These are phyloP conservation scores for Melinopterus prodromus DNA, from an alignment of 2,888 invertebrate genomes.

Conservation along the genomic window DNA sequence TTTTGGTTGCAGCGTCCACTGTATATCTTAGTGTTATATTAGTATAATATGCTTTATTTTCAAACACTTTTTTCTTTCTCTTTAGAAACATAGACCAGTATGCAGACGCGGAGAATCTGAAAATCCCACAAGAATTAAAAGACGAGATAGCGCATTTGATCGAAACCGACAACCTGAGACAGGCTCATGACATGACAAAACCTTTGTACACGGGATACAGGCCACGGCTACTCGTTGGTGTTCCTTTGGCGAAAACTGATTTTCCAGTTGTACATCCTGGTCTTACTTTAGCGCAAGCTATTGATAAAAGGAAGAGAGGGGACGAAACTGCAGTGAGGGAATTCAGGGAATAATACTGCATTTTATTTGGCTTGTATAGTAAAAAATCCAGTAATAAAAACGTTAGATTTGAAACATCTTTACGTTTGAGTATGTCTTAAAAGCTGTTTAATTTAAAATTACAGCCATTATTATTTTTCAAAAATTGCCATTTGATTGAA, in stretches of 20 bases:
- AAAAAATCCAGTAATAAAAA: no score
- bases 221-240: conserved; percentile 50
- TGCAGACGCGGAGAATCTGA: conserved; percentile 39
- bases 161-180: conserved; percentile 51
- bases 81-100: conserved; percentile 12
- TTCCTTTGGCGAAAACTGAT: conserved; percentile 49
- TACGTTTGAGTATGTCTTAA: no score
- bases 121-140: conserved; percentile 50
- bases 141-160: conserved; percentile 52
- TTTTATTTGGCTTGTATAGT: background rate
- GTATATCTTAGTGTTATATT: background rate
- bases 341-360: no score
- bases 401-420: no score
- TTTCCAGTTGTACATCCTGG: conserved; percentile 53
- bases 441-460: no score
- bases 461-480: no score
- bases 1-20: conserved; percentile 51
- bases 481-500: no score
- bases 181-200: conserved; percentile 55
- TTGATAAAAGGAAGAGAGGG: conserved; percentile 43
- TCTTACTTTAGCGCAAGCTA: conserved; percentile 54
- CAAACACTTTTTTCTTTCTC: background rate
- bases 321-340: background rate
- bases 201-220: conserved; percentile 55
- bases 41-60: background rate